These are phyloP conservation scores for Camelus bactrianus DNA, from an alignment of 2,113 vertebrate genomes.

Conservation along the genomic window DNA sequence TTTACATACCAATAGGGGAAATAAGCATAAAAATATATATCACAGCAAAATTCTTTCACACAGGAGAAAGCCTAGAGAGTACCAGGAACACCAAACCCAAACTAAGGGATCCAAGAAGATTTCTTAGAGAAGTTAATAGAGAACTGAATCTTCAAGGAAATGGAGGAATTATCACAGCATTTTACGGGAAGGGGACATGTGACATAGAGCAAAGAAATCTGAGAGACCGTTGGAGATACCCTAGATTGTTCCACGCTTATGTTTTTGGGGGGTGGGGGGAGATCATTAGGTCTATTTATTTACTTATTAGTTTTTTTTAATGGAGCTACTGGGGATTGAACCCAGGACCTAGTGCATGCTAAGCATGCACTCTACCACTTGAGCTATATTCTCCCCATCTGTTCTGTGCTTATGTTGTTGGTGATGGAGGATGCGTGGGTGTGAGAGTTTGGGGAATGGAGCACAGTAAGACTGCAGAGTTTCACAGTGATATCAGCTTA, in stretches of 20 bases:
- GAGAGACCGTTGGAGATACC: too few relatives aligned
- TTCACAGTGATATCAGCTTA: neutral
- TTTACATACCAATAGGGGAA: neutral
- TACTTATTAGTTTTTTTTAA: too few relatives aligned
- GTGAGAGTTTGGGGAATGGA: neutral
- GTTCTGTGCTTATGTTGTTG: neutral
- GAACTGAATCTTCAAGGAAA: neutral
- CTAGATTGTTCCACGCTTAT: neutral
- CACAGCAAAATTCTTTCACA: neutral
- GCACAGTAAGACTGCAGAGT: rapidly evolving
- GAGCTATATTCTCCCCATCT: too few relatives aligned
- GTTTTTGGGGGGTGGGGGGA: too few relatives aligned
- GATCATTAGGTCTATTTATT: too few relatives aligned
- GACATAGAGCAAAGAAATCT: neutral
- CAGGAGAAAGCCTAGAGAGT: neutral
- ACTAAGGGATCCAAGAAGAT: neutral
- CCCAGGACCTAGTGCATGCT: too few relatives aligned
- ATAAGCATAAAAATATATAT: neutral
- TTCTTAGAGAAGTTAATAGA: neutral
- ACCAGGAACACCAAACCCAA: neutral
- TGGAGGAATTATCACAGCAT: neutral
- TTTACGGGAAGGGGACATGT: neutral
- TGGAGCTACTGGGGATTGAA: too few relatives aligned
- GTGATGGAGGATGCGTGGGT: neutral
- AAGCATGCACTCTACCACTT: too few relatives aligned